Percentiles rank a stretch among this genome's conserved stretches.
Conservation (phyloP, 2,113 vertebrate species). For the Galemys pyrenaicus region DNA sequence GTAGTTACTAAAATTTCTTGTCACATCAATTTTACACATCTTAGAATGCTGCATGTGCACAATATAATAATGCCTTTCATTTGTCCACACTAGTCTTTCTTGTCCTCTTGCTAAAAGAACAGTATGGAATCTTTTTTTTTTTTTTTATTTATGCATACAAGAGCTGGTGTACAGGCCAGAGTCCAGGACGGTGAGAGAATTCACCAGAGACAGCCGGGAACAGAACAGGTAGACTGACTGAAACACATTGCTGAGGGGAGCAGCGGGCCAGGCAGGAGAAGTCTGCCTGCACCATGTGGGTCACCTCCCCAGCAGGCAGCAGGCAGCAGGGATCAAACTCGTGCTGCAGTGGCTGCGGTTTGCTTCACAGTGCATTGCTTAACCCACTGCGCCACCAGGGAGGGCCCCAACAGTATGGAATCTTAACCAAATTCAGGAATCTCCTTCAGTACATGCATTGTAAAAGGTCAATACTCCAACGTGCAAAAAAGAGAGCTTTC, state of each 20-base stretch:
- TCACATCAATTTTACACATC: not conserved
- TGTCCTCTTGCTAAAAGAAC: not conserved
- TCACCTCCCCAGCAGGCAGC: too few species aligned
- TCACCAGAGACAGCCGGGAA: too few species aligned
- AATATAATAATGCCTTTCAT: not conserved
- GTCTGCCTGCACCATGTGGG: too few species aligned
- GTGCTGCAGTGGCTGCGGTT: too few species aligned
- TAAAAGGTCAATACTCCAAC: not conserved
- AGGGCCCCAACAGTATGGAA: not conserved
- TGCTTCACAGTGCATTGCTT: too few species aligned
- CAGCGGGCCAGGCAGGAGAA: too few species aligned
- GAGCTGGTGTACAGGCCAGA: not conserved
- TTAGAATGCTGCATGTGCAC: not conserved
- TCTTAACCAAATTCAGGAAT: conserved; percentile 20
- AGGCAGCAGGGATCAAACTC: too few species aligned
- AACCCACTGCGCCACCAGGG: too few species aligned
- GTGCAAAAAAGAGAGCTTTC: too few species aligned
- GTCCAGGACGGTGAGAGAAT: too few species aligned
- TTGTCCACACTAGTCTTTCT: not conserved
- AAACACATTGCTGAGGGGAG: too few species aligned
- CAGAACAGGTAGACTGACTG: too few species aligned
- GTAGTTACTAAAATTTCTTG: conserved; percentile 9
- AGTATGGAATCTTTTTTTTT: not conserved
- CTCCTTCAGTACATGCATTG: not conserved
- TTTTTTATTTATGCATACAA: not conserved